These are phyloP conservation scores for Erethizon dorsatum DNA, from an alignment of 2,797 vertebrate genomes.

Conservation along the genomic window DNA sequence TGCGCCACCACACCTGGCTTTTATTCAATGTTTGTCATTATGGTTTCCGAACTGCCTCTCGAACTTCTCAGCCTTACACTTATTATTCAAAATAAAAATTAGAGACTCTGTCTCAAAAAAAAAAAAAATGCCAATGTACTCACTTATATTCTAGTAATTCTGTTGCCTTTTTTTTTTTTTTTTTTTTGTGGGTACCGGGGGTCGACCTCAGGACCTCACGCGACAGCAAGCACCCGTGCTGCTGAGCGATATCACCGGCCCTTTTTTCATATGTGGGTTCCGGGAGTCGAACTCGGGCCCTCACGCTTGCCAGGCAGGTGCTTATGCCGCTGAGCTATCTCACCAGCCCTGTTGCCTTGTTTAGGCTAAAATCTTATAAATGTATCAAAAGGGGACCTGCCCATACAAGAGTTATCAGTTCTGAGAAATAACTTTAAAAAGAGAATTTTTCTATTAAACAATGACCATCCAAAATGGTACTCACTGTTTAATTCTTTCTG, in stretches of 20 bases:
- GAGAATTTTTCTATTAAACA: constrained; percentile 59
- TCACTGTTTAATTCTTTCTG: constrained; percentile 66
- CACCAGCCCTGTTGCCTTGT: not conserved
- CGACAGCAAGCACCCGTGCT: too few species aligned
- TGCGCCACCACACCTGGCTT: not conserved
- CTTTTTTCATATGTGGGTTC: too few species aligned
- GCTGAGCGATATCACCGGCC: too few species aligned
- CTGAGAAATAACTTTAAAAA: constrained; percentile 71
- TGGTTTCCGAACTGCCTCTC: constrained; percentile 48
- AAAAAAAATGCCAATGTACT: constrained; percentile 72
- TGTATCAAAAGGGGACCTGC: not conserved
- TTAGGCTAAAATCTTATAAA: constrained; percentile 47
- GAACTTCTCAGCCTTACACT: constrained; percentile 50
- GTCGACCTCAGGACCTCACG: too few species aligned
- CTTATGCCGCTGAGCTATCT: too few species aligned
- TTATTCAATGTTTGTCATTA: not conserved
- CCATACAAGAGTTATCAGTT: constrained; percentile 57
- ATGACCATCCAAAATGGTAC: constrained; percentile 41
- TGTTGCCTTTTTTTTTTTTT: not conserved
- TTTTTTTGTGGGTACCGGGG: too few species aligned
- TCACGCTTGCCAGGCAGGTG: too few species aligned
- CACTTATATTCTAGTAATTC: constrained; percentile 53
- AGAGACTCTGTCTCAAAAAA: not conserved
- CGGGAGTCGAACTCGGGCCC: too few species aligned
- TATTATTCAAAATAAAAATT: constrained; percentile 70